phyloP scores from a whole-genome alignment of 1,140 invertebrate species.

The Tachypleus tridentatus region DNA sequence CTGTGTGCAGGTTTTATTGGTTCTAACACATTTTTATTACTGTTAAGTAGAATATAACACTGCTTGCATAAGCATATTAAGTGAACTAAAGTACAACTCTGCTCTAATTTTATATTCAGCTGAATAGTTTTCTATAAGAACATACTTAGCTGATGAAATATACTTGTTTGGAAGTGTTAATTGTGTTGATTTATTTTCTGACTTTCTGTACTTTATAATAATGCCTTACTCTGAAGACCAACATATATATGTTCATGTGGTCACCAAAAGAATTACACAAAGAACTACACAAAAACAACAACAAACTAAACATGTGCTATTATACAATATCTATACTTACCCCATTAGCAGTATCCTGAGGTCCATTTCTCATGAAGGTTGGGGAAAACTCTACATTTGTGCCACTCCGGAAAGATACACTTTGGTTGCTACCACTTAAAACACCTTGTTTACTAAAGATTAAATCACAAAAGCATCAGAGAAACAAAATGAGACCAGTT shows the following conservation, averaged over 20 bases:
- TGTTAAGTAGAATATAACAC: too few species aligned
- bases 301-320: background rate
- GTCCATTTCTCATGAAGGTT: constrained; percentile 25
- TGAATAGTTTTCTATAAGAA: too few species aligned
- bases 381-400: constrained; percentile 75
- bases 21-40: too few species aligned
- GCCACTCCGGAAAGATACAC: constrained; percentile 88
- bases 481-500: background rate
- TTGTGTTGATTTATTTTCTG: too few species aligned
- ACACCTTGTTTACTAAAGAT: constrained; percentile 21
- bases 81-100: too few species aligned
- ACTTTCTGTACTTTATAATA: too few species aligned
- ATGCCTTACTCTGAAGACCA: too few species aligned
- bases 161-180: too few species aligned
- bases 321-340: constrained; percentile 24
- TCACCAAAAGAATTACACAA: constrained; percentile 1
- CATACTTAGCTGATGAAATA: too few species aligned
- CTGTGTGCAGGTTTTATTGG: too few species aligned
- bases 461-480: background rate
- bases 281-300: background rate
- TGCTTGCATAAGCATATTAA: too few species aligned
- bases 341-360: constrained; percentile 21
- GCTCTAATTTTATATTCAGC: too few species aligned
- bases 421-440: constrained; percentile 59
- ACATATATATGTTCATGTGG: background rate